Percentiles rank a stretch among this genome's conserved stretches.
These are phyloP conservation scores for Phodopus roborovskii DNA, from an alignment of 2,113 vertebrate genomes.

Conservation along the genomic window DNA sequence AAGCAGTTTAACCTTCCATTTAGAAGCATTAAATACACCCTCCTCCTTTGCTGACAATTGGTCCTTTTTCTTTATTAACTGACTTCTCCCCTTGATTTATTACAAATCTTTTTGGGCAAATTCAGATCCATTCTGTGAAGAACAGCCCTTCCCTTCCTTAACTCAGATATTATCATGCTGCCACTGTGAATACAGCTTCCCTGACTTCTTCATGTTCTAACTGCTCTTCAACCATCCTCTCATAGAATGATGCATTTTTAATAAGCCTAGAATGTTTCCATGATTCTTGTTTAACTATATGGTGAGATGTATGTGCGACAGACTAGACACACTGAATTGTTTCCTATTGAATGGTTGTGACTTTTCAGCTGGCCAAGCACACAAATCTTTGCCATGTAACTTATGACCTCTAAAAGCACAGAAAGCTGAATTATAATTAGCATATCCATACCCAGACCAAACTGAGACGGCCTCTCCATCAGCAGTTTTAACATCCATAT, in stretches of 20 bases:
- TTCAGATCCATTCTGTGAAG: slow-evolving; percentile 65
- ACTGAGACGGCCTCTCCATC: slow-evolving; percentile 23
- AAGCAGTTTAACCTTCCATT: slow-evolving; percentile 73
- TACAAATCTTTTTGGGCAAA: slow-evolving; percentile 57
- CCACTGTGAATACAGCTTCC: slow-evolving; percentile 50
- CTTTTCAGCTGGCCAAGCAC: slow-evolving; percentile 20
- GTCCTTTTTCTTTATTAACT: slow-evolving; percentile 66
- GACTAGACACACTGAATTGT: slow-evolving; percentile 14
- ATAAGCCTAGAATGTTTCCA: slow-evolving; percentile 59
- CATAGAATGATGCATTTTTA: slow-evolving; percentile 62
- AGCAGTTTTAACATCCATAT: slow-evolving; percentile 49
- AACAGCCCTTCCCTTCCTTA: slow-evolving; percentile 62
- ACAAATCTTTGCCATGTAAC: slow-evolving; percentile 21
- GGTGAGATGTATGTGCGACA: slow-evolving; percentile 26
- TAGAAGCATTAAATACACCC: slow-evolving; percentile 63
- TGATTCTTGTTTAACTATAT: slow-evolving; percentile 53
- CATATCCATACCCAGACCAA: slow-evolving; percentile 49
- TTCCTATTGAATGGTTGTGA: background rate
- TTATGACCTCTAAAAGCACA: slow-evolving; percentile 52
- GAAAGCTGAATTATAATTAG: slow-evolving; percentile 12
- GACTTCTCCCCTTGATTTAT: slow-evolving; percentile 67
- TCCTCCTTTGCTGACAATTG: slow-evolving; percentile 62
- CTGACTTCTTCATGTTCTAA: slow-evolving; percentile 51
- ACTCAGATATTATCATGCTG: slow-evolving; percentile 67
- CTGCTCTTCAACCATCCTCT: slow-evolving; percentile 64